Conservation (phyloP, 2,113 vertebrate species). For the Grantiella picta region DNA sequence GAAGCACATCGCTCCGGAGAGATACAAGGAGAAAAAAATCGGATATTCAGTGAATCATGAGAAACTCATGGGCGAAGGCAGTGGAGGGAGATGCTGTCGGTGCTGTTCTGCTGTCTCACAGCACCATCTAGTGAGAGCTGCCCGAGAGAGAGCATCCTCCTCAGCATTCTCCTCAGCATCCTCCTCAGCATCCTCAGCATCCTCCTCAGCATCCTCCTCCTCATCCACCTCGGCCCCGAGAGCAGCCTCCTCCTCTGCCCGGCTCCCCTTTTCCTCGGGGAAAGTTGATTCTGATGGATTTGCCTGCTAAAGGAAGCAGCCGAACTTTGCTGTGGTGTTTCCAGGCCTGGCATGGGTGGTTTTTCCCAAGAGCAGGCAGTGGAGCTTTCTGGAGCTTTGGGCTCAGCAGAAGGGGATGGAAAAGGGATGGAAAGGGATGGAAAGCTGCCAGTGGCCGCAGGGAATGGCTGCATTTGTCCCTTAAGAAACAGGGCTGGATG, state of each 20-base stretch:
- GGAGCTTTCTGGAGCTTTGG: not conserved
- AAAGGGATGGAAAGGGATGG: not conserved
- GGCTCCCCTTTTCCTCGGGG: not conserved
- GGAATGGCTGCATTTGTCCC: accelerated
- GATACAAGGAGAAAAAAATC: not conserved
- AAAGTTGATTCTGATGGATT: accelerated
- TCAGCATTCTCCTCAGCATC: not conserved
- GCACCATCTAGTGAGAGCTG: not conserved
- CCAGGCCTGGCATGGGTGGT: accelerated
- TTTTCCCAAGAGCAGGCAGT: accelerated
- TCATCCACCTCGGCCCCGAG: not conserved
- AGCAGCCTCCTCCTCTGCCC: not conserved
- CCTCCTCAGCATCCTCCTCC: not conserved
- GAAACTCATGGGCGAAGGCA: not conserved
- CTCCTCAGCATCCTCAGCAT: not conserved
- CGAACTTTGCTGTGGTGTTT: accelerated
- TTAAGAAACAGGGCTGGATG: accelerated
- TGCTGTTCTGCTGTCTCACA: not conserved
- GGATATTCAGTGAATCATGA: not conserved
- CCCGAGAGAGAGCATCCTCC: not conserved
- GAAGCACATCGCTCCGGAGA: not conserved
- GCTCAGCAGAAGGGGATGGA: accelerated
- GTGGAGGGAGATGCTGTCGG: accelerated
- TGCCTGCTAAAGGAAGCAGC: accelerated
- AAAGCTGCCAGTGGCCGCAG: accelerated